Base-by-base conservation (phyloP, 2,113 vertebrate genomes). In the Xiphophorus hellerii region DNA sequence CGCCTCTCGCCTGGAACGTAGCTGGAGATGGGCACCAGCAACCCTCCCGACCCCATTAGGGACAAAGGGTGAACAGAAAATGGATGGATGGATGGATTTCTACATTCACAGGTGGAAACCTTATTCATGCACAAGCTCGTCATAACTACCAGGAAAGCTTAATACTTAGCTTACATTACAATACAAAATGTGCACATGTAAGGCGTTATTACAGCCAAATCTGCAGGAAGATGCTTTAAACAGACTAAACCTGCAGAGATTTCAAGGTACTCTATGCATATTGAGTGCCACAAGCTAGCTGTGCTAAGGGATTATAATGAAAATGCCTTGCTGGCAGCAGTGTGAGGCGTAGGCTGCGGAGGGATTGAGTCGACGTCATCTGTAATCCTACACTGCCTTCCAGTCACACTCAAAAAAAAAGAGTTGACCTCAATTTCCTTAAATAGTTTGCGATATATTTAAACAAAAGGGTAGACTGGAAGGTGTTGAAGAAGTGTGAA, bases 331-430 rank as follows among this genome's bases (percentile, higher is more conserved):
- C 39, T 76, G 74, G 80, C 71, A 60, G 76, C 69, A 80, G 74
- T 60, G 71, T 54, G 62, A 90, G 66, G 80, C 68, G 85, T 81
- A 77, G 77, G 73, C 81, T 87, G 78, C 44, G 62, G 66, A 77
- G 82, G 51, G 31, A 80, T 39, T 65, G 33, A 66, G 65, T 78
- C 72, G 66, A 33, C 75, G 37, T 80, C 78, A 67, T 75, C 65
- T 80, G 25, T 78, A 85, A 84, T 85, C 82, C 62, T 73, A 73
- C 79, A 75, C 79, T 76, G 73, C 67, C 78, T 84, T 75, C 70
- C 54, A 37, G 73, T 67, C 27, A 62, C 3, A 20, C 82, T 84
- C 58, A 74, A 66, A 82, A 80, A 37, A 80, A 37, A 73, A 84
- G 25, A 77, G 67, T 64, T 83, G 76, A 81, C 80, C 88, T 66